A percentile compares a stretch with the other conserved stretches of the same genome.
Conservation (phyloP, 2,113 vertebrate species). For the Anthoscopus minutus region DNA sequence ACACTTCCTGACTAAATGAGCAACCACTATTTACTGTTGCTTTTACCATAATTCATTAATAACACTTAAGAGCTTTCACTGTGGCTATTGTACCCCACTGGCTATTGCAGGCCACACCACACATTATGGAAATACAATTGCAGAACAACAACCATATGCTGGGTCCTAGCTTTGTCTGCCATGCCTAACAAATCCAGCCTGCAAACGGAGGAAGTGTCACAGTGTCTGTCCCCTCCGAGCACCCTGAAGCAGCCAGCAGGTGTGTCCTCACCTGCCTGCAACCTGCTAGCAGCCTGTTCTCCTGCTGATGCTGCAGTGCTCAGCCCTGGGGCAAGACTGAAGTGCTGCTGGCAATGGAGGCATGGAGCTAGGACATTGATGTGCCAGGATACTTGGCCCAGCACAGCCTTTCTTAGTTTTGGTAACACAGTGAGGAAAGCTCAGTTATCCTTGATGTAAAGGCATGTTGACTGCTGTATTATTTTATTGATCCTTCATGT, state of each 20-base stretch:
- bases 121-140: neutral
- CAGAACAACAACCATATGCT: neutral
- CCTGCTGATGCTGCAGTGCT: neutral
- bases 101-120: neutral
- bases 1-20: neutral
- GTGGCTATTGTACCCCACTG: neutral
- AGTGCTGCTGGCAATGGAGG: neutral
- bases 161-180: neutral
- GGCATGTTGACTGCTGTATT: neutral
- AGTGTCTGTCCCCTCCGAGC: neutral
- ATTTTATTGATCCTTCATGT: neutral
- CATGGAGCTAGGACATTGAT: rapidly evolving
- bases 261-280: neutral
- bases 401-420: neutral
- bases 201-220: neutral
- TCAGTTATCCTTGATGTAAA: neutral
- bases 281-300: neutral
- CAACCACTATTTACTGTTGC: neutral
- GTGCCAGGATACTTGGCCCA: neutral
- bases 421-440: neutral
- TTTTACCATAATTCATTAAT: neutral
- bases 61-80: neutral
- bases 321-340: neutral
- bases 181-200: neutral
- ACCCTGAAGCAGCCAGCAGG: neutral